These are phyloP conservation scores for Anagrus nilaparvatae DNA, from an alignment of 1,140 invertebrate genomes.

Conservation along the genomic window DNA sequence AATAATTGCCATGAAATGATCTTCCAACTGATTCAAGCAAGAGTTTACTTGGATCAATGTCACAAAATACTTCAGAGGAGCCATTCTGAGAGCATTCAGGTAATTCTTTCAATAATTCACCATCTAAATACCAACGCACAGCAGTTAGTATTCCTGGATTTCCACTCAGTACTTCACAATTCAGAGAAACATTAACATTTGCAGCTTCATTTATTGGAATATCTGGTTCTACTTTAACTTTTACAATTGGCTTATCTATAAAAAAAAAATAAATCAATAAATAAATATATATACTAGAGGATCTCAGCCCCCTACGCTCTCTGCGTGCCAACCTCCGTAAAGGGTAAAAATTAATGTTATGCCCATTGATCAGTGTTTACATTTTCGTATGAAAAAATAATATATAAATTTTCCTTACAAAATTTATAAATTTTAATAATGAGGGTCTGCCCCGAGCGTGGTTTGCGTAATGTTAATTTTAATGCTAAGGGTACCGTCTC, in stretches of 20 bases:
- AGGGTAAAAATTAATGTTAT: too few relatives aligned
- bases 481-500: too few relatives aligned
- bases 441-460: too few relatives aligned
- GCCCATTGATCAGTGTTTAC: too few relatives aligned
- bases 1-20: conserved; percentile 85
- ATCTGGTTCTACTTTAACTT: conserved; percentile 63
- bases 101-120: conserved; percentile 70
- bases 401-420: too few relatives aligned
- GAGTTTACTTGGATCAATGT: conserved; percentile 75
- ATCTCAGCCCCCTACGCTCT: conserved; percentile 12
- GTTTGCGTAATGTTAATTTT: too few relatives aligned
- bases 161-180: conserved; percentile 63
- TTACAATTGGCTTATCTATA: conserved; percentile 66
- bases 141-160: conserved; percentile 55
- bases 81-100: conserved; percentile 64
- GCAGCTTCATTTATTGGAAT: conserved; percentile 70
- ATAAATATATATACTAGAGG: too few relatives aligned
- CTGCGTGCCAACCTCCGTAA: too few relatives aligned
- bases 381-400: too few relatives aligned
- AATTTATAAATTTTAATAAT: too few relatives aligned
- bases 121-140: conserved; percentile 75
- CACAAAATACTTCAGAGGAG: conserved; percentile 50
- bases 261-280: conserved; percentile 21
- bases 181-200: conserved; percentile 67
- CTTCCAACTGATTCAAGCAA: conserved; percentile 70